phyloP scores from a whole-genome alignment of 2,797 vertebrate species.

The Epinephelus malabaricus region DNA sequence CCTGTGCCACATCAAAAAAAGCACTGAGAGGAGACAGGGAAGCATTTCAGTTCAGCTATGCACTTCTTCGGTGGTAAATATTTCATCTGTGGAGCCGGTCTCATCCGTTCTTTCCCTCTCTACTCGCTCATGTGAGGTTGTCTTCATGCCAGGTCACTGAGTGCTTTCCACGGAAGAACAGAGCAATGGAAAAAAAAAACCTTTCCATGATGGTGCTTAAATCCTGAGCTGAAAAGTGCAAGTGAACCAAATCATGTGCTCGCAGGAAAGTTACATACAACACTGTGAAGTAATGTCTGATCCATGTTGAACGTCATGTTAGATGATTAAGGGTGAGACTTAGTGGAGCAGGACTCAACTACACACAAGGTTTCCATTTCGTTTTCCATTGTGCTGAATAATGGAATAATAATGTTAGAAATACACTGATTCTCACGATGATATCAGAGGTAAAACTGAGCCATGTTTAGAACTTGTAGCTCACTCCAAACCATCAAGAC shows the following conservation, averaged over 20 bases:
- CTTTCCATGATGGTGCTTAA: slow-evolving; percentile 67
- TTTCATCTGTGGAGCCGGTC: slow-evolving; percentile 67
- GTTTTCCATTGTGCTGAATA: slow-evolving; percentile 4
- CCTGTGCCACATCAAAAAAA: slow-evolving; percentile 62
- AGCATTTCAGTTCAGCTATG: slow-evolving; percentile 55
- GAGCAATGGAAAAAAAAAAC: slow-evolving; percentile 59
- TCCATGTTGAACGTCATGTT: slow-evolving; percentile 13
- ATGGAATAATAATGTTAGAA: slow-evolving; percentile 4
- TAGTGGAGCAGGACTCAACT: neutral
- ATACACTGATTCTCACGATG: slow-evolving; percentile 7
- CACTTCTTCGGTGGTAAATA: slow-evolving; percentile 71
- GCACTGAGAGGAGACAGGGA: slow-evolving; percentile 53
- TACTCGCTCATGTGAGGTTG: slow-evolving; percentile 56
- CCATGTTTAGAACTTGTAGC: neutral
- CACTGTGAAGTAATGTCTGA: slow-evolving; percentile 47
- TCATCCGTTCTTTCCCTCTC: slow-evolving; percentile 54
- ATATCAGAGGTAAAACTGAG: slow-evolving; percentile 3
- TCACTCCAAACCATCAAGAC: neutral
- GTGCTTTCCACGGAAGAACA: slow-evolving; percentile 70
- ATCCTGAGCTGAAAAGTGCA: slow-evolving; percentile 55
- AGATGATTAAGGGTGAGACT: slow-evolving; percentile 5
- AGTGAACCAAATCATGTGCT: slow-evolving; percentile 49
- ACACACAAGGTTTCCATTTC: neutral
- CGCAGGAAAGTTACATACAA: slow-evolving; percentile 27
- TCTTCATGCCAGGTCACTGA: slow-evolving; percentile 68